Evolutionary conservation across 2,888 invertebrate genomes (phyloP).

Genomic region (Lissonota sp.): DNA sequence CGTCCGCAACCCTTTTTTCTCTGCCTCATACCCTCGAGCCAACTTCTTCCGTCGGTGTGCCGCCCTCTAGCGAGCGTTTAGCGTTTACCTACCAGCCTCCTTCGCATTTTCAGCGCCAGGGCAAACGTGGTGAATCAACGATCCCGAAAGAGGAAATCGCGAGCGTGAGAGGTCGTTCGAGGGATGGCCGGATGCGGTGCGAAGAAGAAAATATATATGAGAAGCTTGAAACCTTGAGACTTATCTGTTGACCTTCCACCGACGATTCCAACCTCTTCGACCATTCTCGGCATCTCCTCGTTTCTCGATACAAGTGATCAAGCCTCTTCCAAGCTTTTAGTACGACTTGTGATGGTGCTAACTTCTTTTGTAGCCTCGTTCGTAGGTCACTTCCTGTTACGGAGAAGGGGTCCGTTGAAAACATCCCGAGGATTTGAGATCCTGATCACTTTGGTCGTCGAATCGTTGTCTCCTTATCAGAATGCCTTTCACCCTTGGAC

Average conservation of each 20-base stretch:
- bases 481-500: neutral
- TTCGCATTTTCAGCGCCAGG: slow-evolving; percentile 27
- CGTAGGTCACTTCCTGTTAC: slow-evolving; percentile 44
- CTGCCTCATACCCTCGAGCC: slow-evolving; percentile 2
- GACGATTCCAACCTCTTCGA: slow-evolving; percentile 23
- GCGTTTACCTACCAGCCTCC: slow-evolving; percentile 26
- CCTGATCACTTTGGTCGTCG: neutral
- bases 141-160: slow-evolving; percentile 63
- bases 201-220: slow-evolving; percentile 46
- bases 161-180: slow-evolving; percentile 70
- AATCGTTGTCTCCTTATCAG: slow-evolving; percentile 21
- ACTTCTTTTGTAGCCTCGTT: slow-evolving; percentile 7
- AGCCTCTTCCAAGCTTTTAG: neutral
- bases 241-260: slow-evolving; percentile 69
- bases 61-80: slow-evolving; percentile 35
- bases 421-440: neutral
- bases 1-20: slow-evolving; percentile 29
- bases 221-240: slow-evolving; percentile 62
- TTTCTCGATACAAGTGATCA: slow-evolving; percentile 7
- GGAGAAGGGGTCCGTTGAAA: neutral
- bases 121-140: slow-evolving; percentile 59
- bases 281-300: slow-evolving; percentile 55
- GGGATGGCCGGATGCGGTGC: slow-evolving; percentile 74
- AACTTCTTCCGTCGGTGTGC: slow-evolving; percentile 60
- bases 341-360: neutral